Evolutionary conservation across 2,888 invertebrate genomes (phyloP).

Genomic region (Drosophila niveifrons): DNA sequence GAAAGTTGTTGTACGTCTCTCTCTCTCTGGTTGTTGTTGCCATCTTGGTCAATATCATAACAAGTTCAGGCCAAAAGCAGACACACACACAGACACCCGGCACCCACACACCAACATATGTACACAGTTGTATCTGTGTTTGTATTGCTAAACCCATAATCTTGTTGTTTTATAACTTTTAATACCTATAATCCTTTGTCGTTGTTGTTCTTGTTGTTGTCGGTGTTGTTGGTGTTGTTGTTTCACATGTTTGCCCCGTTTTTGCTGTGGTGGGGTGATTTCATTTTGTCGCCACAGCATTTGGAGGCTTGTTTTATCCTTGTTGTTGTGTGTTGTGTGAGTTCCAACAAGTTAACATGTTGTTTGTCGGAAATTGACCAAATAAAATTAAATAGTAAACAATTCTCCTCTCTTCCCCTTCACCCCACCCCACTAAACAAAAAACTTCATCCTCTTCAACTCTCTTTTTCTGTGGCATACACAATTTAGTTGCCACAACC

Average conservation of each 20-base stretch:
- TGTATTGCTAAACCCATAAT: slow-evolving; percentile 71
- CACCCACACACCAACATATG: not conserved
- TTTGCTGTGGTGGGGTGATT: slow-evolving; percentile 29
- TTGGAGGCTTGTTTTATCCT: slow-evolving; percentile 42
- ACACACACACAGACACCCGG: slow-evolving; percentile 5
- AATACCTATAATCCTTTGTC: slow-evolving; percentile 75
- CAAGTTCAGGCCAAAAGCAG: slow-evolving; percentile 41
- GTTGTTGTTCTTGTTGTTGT: slow-evolving; percentile 32
- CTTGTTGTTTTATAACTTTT: slow-evolving; percentile 81
- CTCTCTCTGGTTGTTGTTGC: not conserved
- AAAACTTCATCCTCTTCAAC: not conserved
- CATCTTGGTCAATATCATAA: slow-evolving; percentile 51
- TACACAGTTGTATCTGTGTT: slow-evolving; percentile 37
- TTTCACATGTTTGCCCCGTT: slow-evolving; percentile 21
- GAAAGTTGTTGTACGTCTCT: not conserved
- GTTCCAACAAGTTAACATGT: slow-evolving; percentile 68
- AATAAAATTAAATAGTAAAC: slow-evolving; percentile 73
- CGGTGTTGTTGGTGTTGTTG: slow-evolving; percentile 1
- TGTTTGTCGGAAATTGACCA: slow-evolving; percentile 74
- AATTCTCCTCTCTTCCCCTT: slow-evolving; percentile 37
- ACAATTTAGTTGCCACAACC: slow-evolving; percentile 25
- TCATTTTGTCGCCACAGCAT: slow-evolving; percentile 56
- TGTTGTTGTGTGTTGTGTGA: slow-evolving; percentile 25
- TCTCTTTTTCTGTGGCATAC: not conserved
- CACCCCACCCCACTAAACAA: not conserved